A percentile compares a stretch with the other conserved stretches of the same genome.
Evolutionary conservation across 2,888 invertebrate species (phyloP).

Genomic region (Andricus curvator): DNA sequence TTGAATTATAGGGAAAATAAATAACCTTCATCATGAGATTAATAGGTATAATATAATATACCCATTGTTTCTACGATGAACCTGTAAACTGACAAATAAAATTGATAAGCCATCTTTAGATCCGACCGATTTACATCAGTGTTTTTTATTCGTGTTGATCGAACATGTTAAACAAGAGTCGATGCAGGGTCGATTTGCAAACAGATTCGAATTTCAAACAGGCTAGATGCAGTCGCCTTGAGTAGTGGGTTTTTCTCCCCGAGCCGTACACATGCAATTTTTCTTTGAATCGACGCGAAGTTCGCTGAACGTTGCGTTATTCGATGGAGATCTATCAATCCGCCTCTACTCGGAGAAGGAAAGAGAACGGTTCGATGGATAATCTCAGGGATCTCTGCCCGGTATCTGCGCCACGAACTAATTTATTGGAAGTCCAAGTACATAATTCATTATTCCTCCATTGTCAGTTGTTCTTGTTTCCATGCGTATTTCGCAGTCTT

Average conservation of each 20-base stretch:
- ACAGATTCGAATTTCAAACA: slow-evolving; percentile 34
- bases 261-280: not conserved
- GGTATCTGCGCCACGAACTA: slow-evolving; percentile 42
- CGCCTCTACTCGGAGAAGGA: slow-evolving; percentile 17
- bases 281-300: slow-evolving; percentile 12
- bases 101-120: not conserved
- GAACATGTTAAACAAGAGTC: not conserved
- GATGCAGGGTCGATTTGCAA: slow-evolving; percentile 21
- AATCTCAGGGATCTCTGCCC: slow-evolving; percentile 44
- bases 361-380: slow-evolving; percentile 46
- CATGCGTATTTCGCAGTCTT: slow-evolving; percentile 40
- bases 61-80: no score
- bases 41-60: no score
- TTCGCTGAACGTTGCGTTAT: slow-evolving; percentile 35
- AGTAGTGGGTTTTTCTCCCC: not conserved
- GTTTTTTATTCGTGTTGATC: not conserved
- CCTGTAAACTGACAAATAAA: not conserved
- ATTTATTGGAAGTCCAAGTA: slow-evolving; percentile 41
- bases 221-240: slow-evolving; percentile 18
- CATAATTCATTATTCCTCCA: slow-evolving; percentile 45
- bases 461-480: slow-evolving; percentile 43
- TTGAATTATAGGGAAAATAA: no score
- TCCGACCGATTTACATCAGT: not conserved
- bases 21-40: no score
- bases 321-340: slow-evolving; percentile 43